Conservation (phyloP, 1,140 invertebrate species). For the Centruroides vittatus region DNA sequence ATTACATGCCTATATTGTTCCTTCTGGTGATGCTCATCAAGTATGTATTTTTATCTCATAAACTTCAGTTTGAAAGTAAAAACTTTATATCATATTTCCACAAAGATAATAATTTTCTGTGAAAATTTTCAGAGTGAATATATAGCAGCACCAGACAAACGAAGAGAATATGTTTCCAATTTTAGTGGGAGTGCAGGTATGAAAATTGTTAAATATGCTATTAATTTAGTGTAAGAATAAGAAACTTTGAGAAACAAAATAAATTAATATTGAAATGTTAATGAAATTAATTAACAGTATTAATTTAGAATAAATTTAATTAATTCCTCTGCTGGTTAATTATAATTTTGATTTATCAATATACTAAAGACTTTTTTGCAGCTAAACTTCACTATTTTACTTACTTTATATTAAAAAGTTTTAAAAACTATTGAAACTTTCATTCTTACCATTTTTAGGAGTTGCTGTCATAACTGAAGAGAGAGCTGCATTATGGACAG, state of each 20-base stretch:
- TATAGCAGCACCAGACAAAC: slow-evolving; percentile 61
- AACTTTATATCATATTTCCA: not conserved
- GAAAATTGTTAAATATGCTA: not conserved
- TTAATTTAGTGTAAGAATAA: too few relatives aligned
- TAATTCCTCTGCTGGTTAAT: too few relatives aligned
- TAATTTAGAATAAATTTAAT: too few relatives aligned
- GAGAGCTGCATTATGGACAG: slow-evolving; percentile 83
- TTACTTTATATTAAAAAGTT: slow-evolving; percentile 3
- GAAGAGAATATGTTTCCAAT: slow-evolving; percentile 67
- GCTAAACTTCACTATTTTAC: not conserved
- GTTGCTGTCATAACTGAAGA: slow-evolving; percentile 66
- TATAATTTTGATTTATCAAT: too few relatives aligned
- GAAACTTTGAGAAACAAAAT: too few relatives aligned
- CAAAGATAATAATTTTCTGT: not conserved
- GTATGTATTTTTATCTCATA: slow-evolving; percentile 24
- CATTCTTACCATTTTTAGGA: slow-evolving; percentile 28
- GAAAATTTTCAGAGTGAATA: slow-evolving; percentile 62
- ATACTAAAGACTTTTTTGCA: not conserved
- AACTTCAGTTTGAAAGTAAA: not conserved
- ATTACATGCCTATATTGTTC: slow-evolving; percentile 64
- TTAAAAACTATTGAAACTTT: not conserved
- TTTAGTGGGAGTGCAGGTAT: slow-evolving; percentile 70
- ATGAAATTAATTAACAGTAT: too few relatives aligned
- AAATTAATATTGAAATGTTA: too few relatives aligned
- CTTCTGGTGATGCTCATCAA: slow-evolving; percentile 64